Evolutionary conservation across 2,797 vertebrate genomes (phyloP).

Genomic region (Semaprochilodus insignis): DNA sequence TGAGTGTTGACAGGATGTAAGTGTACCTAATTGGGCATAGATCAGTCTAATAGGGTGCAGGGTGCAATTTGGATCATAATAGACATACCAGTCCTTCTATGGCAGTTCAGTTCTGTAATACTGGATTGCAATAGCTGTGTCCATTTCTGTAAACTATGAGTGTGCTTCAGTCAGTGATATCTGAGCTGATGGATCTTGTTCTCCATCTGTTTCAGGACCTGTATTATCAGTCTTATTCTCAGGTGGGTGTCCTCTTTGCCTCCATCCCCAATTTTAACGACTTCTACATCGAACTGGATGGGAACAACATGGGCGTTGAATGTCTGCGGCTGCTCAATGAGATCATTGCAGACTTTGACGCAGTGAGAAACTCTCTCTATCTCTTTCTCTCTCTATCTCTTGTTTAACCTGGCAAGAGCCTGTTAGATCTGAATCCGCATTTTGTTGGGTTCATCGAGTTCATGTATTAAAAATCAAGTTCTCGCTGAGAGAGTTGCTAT

Average conservation of each 20-base stretch:
- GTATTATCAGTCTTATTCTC: conserved; percentile 91
- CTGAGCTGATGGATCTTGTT: neutral
- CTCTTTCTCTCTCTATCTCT: neutral
- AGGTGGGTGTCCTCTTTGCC: conserved; percentile 91
- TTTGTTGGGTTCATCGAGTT: conserved; percentile 18
- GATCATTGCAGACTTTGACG: conserved; percentile 92
- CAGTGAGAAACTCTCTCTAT: conserved; percentile 73
- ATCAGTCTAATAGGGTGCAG: too few relatives aligned
- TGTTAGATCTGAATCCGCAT: neutral
- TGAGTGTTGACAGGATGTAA: too few relatives aligned
- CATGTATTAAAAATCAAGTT: conserved; percentile 33
- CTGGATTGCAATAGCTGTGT: neutral
- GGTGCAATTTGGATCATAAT: neutral
- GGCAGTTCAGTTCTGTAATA: too few relatives aligned
- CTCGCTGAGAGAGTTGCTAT: conserved; percentile 28
- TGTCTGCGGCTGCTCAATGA: conserved; percentile 90
- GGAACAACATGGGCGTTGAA: conserved; percentile 93
- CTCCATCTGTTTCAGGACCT: conserved; percentile 79
- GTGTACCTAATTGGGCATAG: too few relatives aligned
- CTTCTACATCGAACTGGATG: conserved; percentile 92
- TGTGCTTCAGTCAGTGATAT: neutral
- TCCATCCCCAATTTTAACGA: conserved; percentile 93
- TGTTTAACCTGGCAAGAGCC: neutral
- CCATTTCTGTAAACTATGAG: neutral
- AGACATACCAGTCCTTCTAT: neutral